Percentiles rank a stretch among this genome's conserved stretches.
These are phyloP conservation scores for Nymphalis io DNA, from an alignment of 1,140 invertebrate species.

Conservation along the genomic window DNA sequence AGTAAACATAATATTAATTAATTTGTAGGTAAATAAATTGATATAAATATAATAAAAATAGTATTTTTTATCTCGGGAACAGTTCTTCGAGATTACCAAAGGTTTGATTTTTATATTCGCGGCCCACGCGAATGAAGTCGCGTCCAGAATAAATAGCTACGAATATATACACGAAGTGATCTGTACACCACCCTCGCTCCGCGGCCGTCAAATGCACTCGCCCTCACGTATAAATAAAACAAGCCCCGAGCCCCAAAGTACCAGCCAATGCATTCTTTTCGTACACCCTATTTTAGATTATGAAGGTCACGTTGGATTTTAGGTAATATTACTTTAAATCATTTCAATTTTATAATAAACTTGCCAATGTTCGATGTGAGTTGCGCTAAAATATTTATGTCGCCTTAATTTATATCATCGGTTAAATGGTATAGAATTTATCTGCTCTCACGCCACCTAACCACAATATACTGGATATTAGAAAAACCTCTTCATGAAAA, in stretches of 20 bases:
- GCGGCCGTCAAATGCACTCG: constrained; percentile 44
- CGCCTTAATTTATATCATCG: too few relatives aligned
- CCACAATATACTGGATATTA: too few relatives aligned
- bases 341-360: neutral
- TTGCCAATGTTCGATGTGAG: neutral
- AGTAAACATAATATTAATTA: too few relatives aligned
- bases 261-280: constrained; percentile 12
- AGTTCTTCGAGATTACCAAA: too few relatives aligned
- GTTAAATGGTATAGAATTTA: too few relatives aligned
- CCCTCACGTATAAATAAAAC: constrained; percentile 47
- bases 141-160: neutral
- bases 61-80: too few relatives aligned
- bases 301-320: constrained; percentile 20
- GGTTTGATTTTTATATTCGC: too few relatives aligned
- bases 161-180: neutral
- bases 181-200: constrained; percentile 21
- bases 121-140: too few relatives aligned
- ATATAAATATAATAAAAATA: too few relatives aligned
- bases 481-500: too few relatives aligned
- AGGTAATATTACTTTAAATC: neutral
- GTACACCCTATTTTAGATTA: constrained; percentile 3
- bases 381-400: neutral
- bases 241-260: constrained; percentile 24
- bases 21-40: too few relatives aligned
- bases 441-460: too few relatives aligned